Base-by-base conservation (phyloP, 2,888 invertebrate genomes). In the Scaptomyza cyrtandrae region DNA sequence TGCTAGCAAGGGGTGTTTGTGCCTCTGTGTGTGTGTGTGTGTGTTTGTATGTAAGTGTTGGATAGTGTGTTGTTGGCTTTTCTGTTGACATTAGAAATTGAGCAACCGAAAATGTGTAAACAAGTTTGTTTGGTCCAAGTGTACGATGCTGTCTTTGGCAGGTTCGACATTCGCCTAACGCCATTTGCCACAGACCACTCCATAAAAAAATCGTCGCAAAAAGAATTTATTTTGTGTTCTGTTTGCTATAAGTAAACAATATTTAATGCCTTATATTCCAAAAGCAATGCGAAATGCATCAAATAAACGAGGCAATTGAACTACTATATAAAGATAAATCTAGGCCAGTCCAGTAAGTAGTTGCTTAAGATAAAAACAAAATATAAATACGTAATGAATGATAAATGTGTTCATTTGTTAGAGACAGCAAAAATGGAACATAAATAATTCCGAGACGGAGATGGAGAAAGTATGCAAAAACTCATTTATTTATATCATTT, bases 41-140 rank as follows among this genome's bases (percentile, higher is more conserved):
- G 55, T 16, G 27, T 45, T 24, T 58, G 48, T 50, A 52, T 60
- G 39, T 56, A 35, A 29, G 53, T 53, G 52, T 53, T 57, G 45
- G n/a, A 31, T 65, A 41, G 46, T 71, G 29, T 75, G 66, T 64
- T 70, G 70, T 65, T 76, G 67, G 66, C 76, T 78, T 75, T 69
- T 64, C 71, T 84, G 88, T 88, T 84, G 88, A 88, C 83, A 88
- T 73, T 86, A 73, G 83, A 86, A 84, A 84, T 84, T 84, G 88
- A 84, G 83, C 83, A 84, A 84, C 83, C 83, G 80, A 78, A 84
- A 84, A 88, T 88, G 88, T 84, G 88, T 80, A 84, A 84, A 84
- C 86, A 88, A 80, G 79, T 85, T 83, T 87, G 88, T 81, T 87
- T 70, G 80, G 84, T 62, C 84, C 73, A 77, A 83, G 86, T 74